Conservation (phyloP, 2,888 invertebrate species). For the Malthinus flaveolus region DNA sequence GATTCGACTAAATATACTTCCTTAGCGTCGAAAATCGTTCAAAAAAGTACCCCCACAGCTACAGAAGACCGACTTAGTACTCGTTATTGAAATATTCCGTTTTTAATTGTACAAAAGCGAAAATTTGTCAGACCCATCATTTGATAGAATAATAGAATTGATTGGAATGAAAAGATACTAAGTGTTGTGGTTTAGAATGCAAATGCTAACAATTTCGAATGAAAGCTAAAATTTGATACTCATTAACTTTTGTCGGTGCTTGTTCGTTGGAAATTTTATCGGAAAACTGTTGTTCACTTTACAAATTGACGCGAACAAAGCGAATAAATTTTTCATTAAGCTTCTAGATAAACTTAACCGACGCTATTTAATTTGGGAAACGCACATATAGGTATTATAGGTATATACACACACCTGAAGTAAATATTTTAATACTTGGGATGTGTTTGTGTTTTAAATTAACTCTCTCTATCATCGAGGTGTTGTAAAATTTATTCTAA, state of each 20-base stretch:
- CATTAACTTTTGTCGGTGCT: conserved; percentile 28
- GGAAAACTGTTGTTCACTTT: not conserved
- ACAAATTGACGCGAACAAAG: conserved; percentile 1
- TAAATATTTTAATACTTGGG: conserved; percentile 22
- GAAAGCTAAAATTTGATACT: conserved; percentile 25
- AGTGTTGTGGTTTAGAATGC: conserved; percentile 39
- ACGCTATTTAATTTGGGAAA: not conserved
- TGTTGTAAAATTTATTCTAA: conserved; percentile 29
- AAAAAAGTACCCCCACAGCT: conserved; percentile 29
- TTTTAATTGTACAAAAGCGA: conserved; percentile 24
- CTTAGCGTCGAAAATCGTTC: conserved; percentile 32
- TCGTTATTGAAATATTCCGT: conserved; percentile 7
- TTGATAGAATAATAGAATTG: conserved; percentile 37
- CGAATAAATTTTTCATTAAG: conserved; percentile 12
- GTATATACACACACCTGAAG: conserved; percentile 15
- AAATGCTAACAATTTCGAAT: conserved; percentile 33
- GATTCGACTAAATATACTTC: conserved; percentile 37
- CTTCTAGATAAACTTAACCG: not conserved
- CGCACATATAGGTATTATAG: too few relatives aligned
- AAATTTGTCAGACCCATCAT: conserved; percentile 20
- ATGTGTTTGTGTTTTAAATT: conserved; percentile 17
- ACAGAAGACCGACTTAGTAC: conserved; percentile 23
- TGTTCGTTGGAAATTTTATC: conserved; percentile 25
- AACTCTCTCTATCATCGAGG: conserved; percentile 31
- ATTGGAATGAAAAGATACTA: conserved; percentile 39